Conservation (phyloP, 2,888 invertebrate species). For the Diplazon laetatorius region DNA sequence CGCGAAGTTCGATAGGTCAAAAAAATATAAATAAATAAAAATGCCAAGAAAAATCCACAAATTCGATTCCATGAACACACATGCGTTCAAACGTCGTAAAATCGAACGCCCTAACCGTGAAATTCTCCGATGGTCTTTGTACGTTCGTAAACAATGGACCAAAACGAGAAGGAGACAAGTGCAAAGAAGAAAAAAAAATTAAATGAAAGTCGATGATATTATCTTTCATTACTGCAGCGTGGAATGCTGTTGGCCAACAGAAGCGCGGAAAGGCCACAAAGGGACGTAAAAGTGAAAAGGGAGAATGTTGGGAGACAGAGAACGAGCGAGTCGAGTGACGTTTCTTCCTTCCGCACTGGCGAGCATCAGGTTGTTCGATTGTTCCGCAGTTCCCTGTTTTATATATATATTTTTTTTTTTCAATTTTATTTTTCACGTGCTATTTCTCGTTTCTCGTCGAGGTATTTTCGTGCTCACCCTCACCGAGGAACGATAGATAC, state of each 20-base stretch:
- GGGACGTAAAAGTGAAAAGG: background rate
- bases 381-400: conserved; percentile 39
- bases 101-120: no score
- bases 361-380: conserved; percentile 65
- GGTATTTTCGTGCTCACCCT: conserved; percentile 33
- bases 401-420: no score
- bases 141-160: no score
- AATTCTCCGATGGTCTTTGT: no score
- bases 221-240: background rate
- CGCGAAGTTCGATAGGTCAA: no score
- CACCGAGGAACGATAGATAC: background rate
- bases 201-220: no score
- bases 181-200: no score
- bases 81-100: no score
- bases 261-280: background rate
- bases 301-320: background rate
- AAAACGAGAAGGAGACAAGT: no score
- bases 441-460: background rate
- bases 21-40: no score
- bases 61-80: no score
- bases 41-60: no score
- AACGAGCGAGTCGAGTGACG: conserved; percentile 40
- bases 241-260: background rate
- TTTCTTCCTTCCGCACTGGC: conserved; percentile 37
- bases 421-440: conserved; percentile 1